phyloP scores from a whole-genome alignment of 2,113 vertebrate species.

The Carollia perspicillata region DNA sequence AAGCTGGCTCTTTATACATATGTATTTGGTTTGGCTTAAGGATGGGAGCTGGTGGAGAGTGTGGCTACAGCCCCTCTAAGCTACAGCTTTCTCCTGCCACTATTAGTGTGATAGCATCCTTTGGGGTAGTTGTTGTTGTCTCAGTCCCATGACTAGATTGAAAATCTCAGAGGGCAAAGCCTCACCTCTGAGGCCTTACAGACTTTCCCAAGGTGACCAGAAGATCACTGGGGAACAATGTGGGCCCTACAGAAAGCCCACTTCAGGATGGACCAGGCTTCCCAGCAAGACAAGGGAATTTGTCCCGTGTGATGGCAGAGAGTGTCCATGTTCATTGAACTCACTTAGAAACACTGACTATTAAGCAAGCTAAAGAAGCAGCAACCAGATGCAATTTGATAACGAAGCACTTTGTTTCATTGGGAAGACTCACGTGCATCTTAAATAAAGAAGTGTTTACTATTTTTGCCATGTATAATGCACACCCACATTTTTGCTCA shows the following conservation, averaged over 20 bases:
- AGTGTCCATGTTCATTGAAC: background rate
- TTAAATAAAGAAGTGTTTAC: constrained; percentile 42
- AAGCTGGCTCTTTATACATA: background rate
- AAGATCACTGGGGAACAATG: background rate
- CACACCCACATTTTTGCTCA: too few relatives aligned
- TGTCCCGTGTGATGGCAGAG: background rate
- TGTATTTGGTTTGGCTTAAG: background rate
- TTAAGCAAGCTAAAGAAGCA: background rate
- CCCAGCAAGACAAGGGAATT: background rate
- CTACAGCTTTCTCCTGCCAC: background rate
- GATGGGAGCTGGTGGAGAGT: background rate
- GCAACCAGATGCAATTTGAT: constrained; percentile 21
- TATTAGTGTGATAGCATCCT: background rate
- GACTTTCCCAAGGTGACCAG: background rate
- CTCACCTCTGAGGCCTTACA: background rate
- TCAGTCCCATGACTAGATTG: background rate
- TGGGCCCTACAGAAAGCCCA: background rate
- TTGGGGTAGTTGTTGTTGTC: background rate
- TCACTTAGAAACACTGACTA: background rate
- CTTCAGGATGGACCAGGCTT: background rate
- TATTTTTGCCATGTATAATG: too few relatives aligned
- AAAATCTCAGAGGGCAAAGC: background rate
- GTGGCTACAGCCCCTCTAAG: background rate
- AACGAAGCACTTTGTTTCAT: background rate
- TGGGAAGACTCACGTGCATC: constrained; percentile 38